phyloP scores from a whole-genome alignment of 2,797 vertebrate species.

The Notolepis coatsorum region DNA sequence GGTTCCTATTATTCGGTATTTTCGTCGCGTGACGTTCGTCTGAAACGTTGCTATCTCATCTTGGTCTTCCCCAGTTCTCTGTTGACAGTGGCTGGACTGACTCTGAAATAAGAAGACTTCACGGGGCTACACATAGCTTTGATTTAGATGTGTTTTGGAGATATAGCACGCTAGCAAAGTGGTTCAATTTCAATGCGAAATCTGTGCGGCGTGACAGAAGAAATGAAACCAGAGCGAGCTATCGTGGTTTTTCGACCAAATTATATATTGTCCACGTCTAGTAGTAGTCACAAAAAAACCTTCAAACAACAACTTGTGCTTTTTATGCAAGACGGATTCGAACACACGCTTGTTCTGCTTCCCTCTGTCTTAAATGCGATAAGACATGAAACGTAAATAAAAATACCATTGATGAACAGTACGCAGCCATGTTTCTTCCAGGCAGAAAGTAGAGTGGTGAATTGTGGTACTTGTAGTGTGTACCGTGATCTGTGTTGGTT shows the following conservation, averaged over 20 bases:
- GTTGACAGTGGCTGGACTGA: slow-evolving; percentile 80
- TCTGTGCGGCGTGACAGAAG: slow-evolving; percentile 40
- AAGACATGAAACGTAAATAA: slow-evolving; percentile 72
- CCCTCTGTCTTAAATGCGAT: slow-evolving; percentile 40
- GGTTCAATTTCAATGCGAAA: slow-evolving; percentile 19
- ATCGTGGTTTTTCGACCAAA: background rate
- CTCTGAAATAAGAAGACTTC: slow-evolving; percentile 79
- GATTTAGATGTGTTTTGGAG: slow-evolving; percentile 3
- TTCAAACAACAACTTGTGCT: background rate
- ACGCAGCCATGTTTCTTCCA: slow-evolving; percentile 80
- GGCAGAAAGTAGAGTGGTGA: slow-evolving; percentile 43
- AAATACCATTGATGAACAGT: slow-evolving; percentile 67
- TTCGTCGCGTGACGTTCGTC: slow-evolving; percentile 21
- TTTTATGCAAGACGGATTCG: slow-evolving; percentile 4
- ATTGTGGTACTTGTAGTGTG: slow-evolving; percentile 67
- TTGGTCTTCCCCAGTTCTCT: slow-evolving; percentile 85
- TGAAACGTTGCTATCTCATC: slow-evolving; percentile 83
- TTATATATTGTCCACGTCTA: background rate
- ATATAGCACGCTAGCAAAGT: slow-evolving; percentile 23
- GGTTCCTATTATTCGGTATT: background rate
- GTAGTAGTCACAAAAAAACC: background rate
- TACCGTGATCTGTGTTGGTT: background rate
- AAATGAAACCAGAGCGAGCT: slow-evolving; percentile 31
- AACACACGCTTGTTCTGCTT: slow-evolving; percentile 16
- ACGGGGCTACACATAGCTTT: slow-evolving; percentile 79